These are phyloP conservation scores for Ormyrus nitidulus DNA, from an alignment of 2,888 invertebrate genomes.

Conservation along the genomic window DNA sequence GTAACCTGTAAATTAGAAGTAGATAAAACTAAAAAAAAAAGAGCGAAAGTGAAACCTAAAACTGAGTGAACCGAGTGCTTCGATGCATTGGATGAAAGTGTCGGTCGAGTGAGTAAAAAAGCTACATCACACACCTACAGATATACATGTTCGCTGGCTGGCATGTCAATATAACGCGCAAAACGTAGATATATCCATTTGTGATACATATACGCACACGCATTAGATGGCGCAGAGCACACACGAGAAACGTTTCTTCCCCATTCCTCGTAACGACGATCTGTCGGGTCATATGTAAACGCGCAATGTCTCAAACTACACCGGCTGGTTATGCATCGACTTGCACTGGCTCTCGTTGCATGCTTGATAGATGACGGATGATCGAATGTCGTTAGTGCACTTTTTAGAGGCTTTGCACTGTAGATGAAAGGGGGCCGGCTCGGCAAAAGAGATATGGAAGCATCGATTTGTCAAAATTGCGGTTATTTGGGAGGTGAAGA, in stretches of 20 bases:
- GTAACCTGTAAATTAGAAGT: no score
- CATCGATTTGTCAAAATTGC: no score
- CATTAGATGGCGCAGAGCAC: slow-evolving; percentile 23
- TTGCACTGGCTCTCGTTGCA: no score
- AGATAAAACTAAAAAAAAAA: not conserved
- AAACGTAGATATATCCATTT: slow-evolving; percentile 28
- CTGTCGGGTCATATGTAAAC: slow-evolving; percentile 22
- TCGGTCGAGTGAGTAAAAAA: slow-evolving; percentile 21
- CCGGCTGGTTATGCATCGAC: no score
- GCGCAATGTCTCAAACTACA: not conserved
- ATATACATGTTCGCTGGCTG: slow-evolving; percentile 13
- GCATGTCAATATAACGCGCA: slow-evolving; percentile 3
- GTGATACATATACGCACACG: slow-evolving; percentile 18
- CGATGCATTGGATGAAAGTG: slow-evolving; percentile 14
- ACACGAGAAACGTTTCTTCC: slow-evolving; percentile 16
- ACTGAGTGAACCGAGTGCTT: slow-evolving; percentile 14
- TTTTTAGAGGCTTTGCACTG: no score
- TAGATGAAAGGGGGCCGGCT: no score
- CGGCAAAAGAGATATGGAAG: no score
- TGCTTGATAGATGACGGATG: no score
- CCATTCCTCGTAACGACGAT: slow-evolving; percentile 15
- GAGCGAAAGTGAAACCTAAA: not conserved
- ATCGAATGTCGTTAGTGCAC: no score
- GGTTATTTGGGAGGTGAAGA: no score
- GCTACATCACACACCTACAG: not conserved